Evolutionary conservation across 2,113 vertebrate genomes (phyloP).

Genomic region (Cyprinus carpio): DNA sequence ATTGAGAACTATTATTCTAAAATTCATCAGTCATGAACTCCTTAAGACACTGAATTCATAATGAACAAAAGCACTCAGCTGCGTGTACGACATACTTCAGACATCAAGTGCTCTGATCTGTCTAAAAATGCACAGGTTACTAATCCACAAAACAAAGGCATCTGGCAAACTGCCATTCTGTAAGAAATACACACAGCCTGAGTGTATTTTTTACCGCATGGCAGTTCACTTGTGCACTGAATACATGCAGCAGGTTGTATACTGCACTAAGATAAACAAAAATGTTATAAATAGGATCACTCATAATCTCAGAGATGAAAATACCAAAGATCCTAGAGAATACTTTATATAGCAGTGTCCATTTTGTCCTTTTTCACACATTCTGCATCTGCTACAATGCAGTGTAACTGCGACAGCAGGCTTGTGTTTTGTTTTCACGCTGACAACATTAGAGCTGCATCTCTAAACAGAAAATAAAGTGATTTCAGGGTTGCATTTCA

Average conservation of each 20-base stretch:
- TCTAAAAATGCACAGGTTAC: constrained; percentile 5
- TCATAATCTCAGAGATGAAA: neutral
- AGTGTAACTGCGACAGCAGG: neutral
- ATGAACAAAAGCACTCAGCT: constrained; percentile 25
- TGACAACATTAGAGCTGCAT: neutral
- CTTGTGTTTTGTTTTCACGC: neutral
- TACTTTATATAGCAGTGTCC: neutral
- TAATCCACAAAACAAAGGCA: constrained; percentile 3
- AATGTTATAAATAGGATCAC: neutral
- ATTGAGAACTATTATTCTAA: neutral
- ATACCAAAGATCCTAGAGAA: neutral
- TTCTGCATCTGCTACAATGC: neutral
- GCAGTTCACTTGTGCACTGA: neutral
- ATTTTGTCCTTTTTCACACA: neutral
- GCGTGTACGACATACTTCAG: constrained; percentile 6
- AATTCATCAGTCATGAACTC: neutral
- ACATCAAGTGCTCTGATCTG: constrained; percentile 6
- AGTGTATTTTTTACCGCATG: neutral
- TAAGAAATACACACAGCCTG: neutral
- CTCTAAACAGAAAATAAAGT: neutral
- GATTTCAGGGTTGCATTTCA: neutral
- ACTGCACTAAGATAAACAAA: neutral
- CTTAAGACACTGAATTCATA: constrained; percentile 18
- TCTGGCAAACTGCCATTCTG: neutral
- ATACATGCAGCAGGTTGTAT: neutral